Conservation (phyloP, 2,113 vertebrate genomes). For the Terrapene triunguis region DNA sequence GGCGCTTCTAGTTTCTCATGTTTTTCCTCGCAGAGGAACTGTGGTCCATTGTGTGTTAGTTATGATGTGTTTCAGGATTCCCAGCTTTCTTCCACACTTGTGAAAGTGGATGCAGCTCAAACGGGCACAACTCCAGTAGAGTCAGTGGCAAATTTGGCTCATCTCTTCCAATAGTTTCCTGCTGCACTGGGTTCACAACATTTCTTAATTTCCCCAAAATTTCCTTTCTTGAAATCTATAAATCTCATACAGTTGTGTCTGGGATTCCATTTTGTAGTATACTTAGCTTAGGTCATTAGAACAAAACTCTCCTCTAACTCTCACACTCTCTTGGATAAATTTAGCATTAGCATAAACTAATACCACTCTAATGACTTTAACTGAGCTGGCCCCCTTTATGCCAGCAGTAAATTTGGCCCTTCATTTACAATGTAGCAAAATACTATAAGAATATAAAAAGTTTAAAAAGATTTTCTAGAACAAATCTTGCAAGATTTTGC, state of each 20-base stretch:
- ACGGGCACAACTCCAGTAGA: background rate
- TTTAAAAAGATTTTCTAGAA: background rate
- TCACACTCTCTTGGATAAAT: background rate
- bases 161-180: background rate
- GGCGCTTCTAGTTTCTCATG: background rate
- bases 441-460: background rate
- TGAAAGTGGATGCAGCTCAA: background rate
- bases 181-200: background rate
- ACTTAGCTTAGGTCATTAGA: background rate
- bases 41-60: fast-evolving
- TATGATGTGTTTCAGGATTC: background rate
- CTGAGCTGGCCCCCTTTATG: background rate
- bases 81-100: background rate
- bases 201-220: background rate
- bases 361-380: background rate
- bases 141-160: background rate
- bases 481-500: background rate
- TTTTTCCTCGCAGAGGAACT: background rate
- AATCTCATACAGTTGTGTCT: background rate
- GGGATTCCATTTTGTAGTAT: background rate
- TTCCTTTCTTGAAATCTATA: slow-evolving; percentile 23
- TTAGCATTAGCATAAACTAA: background rate
- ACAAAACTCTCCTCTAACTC: background rate
- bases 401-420: background rate
- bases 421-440: slow-evolving; percentile 13